Evolutionary conservation across 1,140 invertebrate species (phyloP).

Genomic region (Geopemphigus sp.): DNA sequence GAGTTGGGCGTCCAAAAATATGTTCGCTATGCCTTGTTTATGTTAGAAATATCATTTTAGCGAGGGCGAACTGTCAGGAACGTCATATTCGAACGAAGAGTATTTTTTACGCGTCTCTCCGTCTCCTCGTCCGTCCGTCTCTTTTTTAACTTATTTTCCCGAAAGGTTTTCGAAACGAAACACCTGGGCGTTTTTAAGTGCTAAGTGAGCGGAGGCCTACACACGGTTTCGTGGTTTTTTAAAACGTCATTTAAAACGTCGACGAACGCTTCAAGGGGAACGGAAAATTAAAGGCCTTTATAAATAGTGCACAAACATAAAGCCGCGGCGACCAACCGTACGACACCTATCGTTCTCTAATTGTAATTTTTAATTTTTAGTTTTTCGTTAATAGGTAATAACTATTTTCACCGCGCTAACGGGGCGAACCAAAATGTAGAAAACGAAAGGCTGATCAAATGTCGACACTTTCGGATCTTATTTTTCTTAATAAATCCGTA

Average conservation of each 20-base stretch:
- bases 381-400: too few species aligned
- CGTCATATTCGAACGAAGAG: constrained; percentile 44
- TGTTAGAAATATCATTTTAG: constrained; percentile 45
- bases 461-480: too few species aligned
- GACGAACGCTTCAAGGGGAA: constrained; percentile 37
- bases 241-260: constrained; percentile 29
- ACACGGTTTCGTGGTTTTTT: constrained; percentile 20
- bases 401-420: too few species aligned
- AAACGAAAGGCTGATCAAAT: too few species aligned
- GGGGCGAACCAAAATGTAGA: too few species aligned
- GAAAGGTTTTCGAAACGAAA: constrained; percentile 38
- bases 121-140: background rate
- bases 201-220: constrained; percentile 1
- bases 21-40: constrained; percentile 13
- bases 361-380: too few species aligned
- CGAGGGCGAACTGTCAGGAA: constrained; percentile 44
- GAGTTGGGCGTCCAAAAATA: constrained; percentile 44
- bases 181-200: constrained; percentile 49
- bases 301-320: constrained; percentile 18
- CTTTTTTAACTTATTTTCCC: constrained; percentile 15
- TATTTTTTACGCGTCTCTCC: constrained; percentile 3
- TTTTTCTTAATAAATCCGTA: too few species aligned
- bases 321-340: too few species aligned
- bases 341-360: too few species aligned
- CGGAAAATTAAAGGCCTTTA: background rate